Conservation (phyloP, 2,113 vertebrate genomes). For the Condylura cristata region DNA sequence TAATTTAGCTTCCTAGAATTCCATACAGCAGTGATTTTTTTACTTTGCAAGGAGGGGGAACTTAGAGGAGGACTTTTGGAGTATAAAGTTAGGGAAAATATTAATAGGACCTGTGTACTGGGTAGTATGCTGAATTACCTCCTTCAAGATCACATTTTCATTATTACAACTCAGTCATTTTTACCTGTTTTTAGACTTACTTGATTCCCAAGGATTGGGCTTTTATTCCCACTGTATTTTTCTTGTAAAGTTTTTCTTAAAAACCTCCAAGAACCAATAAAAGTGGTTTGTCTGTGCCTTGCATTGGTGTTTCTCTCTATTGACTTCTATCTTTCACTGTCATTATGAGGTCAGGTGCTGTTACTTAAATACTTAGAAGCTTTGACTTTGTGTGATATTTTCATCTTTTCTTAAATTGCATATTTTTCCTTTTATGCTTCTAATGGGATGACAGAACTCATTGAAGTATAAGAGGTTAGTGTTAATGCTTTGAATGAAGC, state of each 20-base stretch:
- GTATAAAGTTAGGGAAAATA: neutral
- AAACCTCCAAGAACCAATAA: neutral
- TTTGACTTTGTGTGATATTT: slow-evolving; percentile 67
- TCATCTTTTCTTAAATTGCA: slow-evolving; percentile 76
- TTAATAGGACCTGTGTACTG: neutral
- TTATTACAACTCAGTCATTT: slow-evolving; percentile 1
- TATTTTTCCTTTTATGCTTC: slow-evolving; percentile 88
- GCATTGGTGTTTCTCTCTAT: neutral
- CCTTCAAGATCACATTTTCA: neutral
- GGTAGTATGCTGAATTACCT: neutral
- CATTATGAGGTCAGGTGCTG: slow-evolving; percentile 4
- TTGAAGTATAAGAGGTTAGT: slow-evolving; percentile 86
- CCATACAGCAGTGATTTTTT: neutral
- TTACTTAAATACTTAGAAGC: slow-evolving; percentile 39
- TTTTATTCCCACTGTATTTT: neutral
- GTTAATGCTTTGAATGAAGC: slow-evolving; percentile 70
- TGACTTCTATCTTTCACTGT: neutral
- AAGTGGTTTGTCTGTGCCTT: neutral
- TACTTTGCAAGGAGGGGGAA: neutral
- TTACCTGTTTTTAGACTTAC: neutral
- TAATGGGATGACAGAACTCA: slow-evolving; percentile 86
- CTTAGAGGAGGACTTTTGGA: rapidly evolving
- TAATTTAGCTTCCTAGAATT: neutral
- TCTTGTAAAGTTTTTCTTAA: slow-evolving; percentile 25
- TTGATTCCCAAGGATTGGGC: neutral